phyloP scores from a whole-genome alignment of 2,113 vertebrate species.

The Cinclus mexicanus region DNA sequence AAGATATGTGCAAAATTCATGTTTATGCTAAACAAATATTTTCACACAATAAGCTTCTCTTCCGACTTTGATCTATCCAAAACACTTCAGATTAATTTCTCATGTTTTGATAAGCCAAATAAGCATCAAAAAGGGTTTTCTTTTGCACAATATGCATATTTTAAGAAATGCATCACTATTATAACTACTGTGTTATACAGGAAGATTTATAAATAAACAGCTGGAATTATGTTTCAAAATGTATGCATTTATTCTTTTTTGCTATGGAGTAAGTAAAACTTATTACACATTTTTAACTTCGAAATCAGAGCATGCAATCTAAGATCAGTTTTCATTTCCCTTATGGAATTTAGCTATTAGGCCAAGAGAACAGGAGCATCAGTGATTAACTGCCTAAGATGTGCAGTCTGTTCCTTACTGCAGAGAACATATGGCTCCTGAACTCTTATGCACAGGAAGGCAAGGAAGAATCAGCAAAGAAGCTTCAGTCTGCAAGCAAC shows the following conservation, averaged over 20 bases:
- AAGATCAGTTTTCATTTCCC: not conserved
- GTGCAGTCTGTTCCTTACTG: not conserved
- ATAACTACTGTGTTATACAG: not conserved
- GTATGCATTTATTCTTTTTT: not conserved
- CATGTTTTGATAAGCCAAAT: not conserved
- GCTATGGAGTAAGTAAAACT: not conserved
- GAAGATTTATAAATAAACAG: not conserved
- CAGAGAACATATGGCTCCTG: not conserved
- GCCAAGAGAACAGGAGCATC: not conserved
- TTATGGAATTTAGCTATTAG: not conserved
- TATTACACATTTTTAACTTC: not conserved
- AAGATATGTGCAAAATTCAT: not conserved
- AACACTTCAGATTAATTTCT: not conserved
- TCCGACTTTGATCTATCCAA: not conserved
- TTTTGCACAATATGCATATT: not conserved
- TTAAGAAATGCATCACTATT: not conserved
- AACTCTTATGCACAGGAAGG: not conserved
- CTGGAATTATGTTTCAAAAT: not conserved
- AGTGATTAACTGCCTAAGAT: not conserved
- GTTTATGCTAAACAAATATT: not conserved
- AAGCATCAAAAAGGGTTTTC: not conserved
- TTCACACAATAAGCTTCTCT: not conserved
- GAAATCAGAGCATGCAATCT: slow-evolving; percentile 4
- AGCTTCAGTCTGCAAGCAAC: not conserved
- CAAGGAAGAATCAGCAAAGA: not conserved